Evolutionary conservation across 92 coral and sea anemone species (phyloP), one percentile per base, ranked within the genome.

Genomic region (Meandrina meandrites): DNA sequence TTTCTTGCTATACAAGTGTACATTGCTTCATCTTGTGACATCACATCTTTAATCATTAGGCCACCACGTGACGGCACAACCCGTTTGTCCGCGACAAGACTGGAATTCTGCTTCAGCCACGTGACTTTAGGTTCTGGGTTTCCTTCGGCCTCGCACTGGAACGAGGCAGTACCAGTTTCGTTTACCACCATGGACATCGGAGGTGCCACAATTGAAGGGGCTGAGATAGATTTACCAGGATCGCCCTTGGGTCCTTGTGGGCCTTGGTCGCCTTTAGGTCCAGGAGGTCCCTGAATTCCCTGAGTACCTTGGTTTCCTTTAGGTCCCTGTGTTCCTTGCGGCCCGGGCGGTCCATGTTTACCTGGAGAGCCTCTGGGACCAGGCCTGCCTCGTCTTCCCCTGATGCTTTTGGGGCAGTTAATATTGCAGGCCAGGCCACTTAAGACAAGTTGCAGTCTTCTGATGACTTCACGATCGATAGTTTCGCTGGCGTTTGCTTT

Each of bases 71-170:
- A 54, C 42, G 45, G 56, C n/a, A 83, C 56, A 32, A 57, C 73
- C 21, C 84, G 88, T 60, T 87, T 42, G 12, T 82, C 88, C 36
- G 51, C 64, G 56, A 83, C 72, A 83, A 83, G 88, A 17, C 81
- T 22, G 18, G 54, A 32, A 18, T 82, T 87, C 7, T 18, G 30
- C 64, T 70, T 91, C 13, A 83, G 78, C 94, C 94, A 91, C 79
- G 90, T 91, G 91, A 91, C 80, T 36, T 67, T 88, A 27, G 94
- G 94, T 9, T 80, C 51, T 5, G 94, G 94, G 67, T 91, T 91
- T 36, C 94, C 94, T 77, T 87, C 82, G 58, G 72, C 91, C 40
- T 83, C 69, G 78, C 94, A 91, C 35, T 84, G 88, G 40, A 91
- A 80, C n/a, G 83, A 79, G 56, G 79, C 94, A 53, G 85, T 80